Evolutionary conservation across 2,888 invertebrate species (phyloP).

Genomic region (Sturmia bella): DNA sequence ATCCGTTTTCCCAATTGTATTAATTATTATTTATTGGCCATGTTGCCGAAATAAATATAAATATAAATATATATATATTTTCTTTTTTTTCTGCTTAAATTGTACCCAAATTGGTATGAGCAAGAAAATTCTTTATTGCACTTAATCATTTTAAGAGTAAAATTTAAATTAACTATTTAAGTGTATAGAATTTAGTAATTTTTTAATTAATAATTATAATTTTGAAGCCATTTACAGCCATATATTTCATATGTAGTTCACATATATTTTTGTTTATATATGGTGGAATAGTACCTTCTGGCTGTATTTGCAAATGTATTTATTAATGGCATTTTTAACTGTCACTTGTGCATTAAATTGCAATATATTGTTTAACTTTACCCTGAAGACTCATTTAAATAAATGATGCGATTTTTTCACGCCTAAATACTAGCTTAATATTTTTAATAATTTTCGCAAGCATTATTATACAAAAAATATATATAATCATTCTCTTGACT

Average conservation of each 20-base stretch:
- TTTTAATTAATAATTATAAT: neutral
- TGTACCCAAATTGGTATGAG: no score
- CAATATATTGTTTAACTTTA: constrained; percentile 56
- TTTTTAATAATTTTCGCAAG: neutral
- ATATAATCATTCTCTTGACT: constrained; percentile 50
- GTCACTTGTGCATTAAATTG: constrained; percentile 61
- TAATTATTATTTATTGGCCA: constrained; percentile 26
- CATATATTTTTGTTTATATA: neutral
- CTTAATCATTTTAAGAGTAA: constrained; percentile 14
- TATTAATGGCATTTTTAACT: constrained; percentile 52
- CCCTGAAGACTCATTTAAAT: constrained; percentile 58
- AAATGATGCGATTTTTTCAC: constrained; percentile 11
- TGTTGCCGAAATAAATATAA: constrained; percentile 7
- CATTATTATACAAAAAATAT: neutral
- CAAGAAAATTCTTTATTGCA: no score
- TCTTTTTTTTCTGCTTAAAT: neutral
- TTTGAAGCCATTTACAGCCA: constrained; percentile 1
- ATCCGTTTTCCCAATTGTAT: constrained; percentile 11
- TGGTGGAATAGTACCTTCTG: constrained; percentile 16
- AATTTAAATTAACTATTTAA: constrained; percentile 25
- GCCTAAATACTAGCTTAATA: neutral
- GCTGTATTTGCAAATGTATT: constrained; percentile 20
- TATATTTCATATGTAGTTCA: no score
- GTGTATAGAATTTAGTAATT: no score
- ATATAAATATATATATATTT: no score